Percentiles rank a stretch among this genome's conserved stretches.
Conservation (phyloP, 2,797 vertebrate species). For the Notoglanidium macrostoma region DNA sequence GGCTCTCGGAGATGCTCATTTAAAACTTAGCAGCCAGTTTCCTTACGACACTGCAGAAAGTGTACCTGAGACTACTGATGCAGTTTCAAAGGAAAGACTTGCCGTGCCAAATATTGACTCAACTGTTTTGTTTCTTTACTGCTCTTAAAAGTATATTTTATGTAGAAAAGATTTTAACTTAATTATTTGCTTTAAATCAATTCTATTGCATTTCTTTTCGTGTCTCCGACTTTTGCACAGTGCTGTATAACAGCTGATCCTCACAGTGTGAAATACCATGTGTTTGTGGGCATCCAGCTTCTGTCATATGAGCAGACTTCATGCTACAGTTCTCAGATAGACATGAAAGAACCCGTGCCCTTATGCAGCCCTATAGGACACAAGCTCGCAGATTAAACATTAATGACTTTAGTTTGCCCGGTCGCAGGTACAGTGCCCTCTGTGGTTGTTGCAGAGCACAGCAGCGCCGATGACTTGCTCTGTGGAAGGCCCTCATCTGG, state of each 20-base stretch:
- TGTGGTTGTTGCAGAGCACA: constrained; percentile 23
- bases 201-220: background rate
- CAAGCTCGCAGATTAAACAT: constrained; percentile 41
- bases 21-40: background rate
- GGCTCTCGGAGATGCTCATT: background rate
- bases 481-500: background rate
- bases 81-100: background rate
- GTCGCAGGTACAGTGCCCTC: constrained; percentile 32
- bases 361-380: constrained; percentile 31
- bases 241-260: background rate
- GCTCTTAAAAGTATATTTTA: background rate
- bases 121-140: background rate
- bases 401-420: constrained; percentile 18
- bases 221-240: background rate
- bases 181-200: background rate
- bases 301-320: constrained; percentile 25
- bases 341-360: constrained; percentile 46
- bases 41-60: background rate
- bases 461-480: background rate
- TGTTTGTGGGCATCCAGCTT: constrained; percentile 3
- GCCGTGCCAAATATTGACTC: background rate
- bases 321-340: constrained; percentile 36
- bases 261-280: constrained; percentile 26
- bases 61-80: background rate
- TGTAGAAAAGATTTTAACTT: background rate